Evolutionary conservation across 2,113 vertebrate species (phyloP).

Genomic region (Anas platyrhynchos): DNA sequence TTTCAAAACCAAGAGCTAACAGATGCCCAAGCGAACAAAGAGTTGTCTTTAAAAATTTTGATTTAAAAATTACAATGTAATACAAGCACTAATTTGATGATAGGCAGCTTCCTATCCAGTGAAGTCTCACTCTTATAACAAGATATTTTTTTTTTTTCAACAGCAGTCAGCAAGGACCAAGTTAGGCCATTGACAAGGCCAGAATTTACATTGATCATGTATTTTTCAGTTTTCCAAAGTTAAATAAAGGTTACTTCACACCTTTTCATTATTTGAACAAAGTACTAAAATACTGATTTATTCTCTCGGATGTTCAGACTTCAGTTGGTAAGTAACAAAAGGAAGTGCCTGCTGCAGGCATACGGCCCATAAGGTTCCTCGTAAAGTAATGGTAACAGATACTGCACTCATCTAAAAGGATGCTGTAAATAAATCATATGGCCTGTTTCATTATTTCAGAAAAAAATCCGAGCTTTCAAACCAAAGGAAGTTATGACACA

Average conservation of each 20-base stretch:
- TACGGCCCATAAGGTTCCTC: neutral
- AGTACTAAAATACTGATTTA: neutral
- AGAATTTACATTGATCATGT: neutral
- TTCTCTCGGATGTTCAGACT: neutral
- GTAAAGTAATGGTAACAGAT: neutral
- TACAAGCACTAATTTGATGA: neutral
- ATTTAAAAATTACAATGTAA: too few relatives aligned
- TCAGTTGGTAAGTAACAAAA: neutral
- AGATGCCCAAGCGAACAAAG: neutral
- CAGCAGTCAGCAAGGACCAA: neutral
- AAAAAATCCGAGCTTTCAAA: neutral
- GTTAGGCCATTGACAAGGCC: neutral
- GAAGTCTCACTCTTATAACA: neutral
- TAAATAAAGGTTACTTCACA: neutral
- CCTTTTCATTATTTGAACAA: neutral
- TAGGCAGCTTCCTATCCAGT: neutral
- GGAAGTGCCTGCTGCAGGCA: neutral
- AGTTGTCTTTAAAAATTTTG: neutral
- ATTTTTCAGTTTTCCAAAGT: neutral
- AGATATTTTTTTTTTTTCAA: neutral
- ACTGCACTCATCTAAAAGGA: neutral
- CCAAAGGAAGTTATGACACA: neutral
- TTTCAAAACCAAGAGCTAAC: neutral
- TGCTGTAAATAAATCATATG: neutral
- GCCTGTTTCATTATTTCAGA: neutral